A percentile compares a stretch with the other conserved stretches of the same genome.
phyloP scores from a whole-genome alignment of 2,797 vertebrate species.

The Diplodus puntazzo region DNA sequence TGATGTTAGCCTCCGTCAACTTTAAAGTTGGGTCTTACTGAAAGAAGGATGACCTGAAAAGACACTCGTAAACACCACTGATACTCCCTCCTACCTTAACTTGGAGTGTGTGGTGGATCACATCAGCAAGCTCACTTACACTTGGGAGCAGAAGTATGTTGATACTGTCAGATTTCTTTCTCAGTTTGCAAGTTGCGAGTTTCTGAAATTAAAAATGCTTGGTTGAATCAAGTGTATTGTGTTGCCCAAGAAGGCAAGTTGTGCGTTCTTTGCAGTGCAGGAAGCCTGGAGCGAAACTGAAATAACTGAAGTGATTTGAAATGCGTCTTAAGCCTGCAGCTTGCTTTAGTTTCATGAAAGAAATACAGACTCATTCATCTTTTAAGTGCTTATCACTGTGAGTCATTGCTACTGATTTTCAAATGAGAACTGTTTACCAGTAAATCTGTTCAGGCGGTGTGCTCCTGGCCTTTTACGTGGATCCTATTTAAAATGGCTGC shows the following conservation, averaged over 20 bases:
- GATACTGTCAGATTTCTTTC: conserved; percentile 5
- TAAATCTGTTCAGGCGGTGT: conserved; percentile 21
- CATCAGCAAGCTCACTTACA: background rate
- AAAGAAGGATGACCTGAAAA: conserved; percentile 25
- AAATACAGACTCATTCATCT: conserved; percentile 53
- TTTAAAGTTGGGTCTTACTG: conserved; percentile 2
- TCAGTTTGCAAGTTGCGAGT: background rate
- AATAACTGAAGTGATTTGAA: conserved; percentile 54
- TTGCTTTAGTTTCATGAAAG: conserved; percentile 49
- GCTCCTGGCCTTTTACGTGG: conserved; percentile 23
- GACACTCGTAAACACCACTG: background rate
- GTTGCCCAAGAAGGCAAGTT: background rate
- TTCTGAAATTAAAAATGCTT: conserved; percentile 22
- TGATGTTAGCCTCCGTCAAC: background rate
- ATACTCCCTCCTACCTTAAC: conserved; percentile 9
- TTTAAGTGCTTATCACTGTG: conserved; percentile 39
- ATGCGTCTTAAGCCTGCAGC: conserved; percentile 49
- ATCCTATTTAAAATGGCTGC: conserved; percentile 12
- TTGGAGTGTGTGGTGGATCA: conserved; percentile 20
- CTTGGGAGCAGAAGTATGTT: background rate
- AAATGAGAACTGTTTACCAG: conserved; percentile 48
- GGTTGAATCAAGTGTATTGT: conserved; percentile 4
- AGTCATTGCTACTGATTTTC: conserved; percentile 44
- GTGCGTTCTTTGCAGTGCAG: conserved; percentile 33
- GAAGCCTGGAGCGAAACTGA: conserved; percentile 23